These are phyloP conservation scores for Zaprionus kolodkinae DNA, from an alignment of 1,140 invertebrate genomes.

Conservation along the genomic window DNA sequence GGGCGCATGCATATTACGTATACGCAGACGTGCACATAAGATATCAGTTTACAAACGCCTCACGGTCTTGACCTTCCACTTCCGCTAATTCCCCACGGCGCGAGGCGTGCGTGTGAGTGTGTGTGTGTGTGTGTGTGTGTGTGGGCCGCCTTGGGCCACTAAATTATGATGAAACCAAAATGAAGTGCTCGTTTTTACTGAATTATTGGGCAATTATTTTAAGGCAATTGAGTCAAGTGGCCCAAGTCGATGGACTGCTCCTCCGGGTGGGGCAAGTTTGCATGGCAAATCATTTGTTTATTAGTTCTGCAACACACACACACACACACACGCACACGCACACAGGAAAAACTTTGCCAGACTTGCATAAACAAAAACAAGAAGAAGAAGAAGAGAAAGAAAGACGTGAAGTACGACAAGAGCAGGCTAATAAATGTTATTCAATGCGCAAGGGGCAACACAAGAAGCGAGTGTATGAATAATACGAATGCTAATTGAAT, in stretches of 20 bases:
- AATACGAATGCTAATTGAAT: constrained; percentile 81
- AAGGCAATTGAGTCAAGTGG: constrained; percentile 79
- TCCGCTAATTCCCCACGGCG: constrained; percentile 43
- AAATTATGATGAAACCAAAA: constrained; percentile 75
- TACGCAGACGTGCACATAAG: neutral
- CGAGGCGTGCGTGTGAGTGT: constrained; percentile 34
- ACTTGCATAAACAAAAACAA: constrained; percentile 43
- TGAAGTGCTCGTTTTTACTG: constrained; percentile 79
- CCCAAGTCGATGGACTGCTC: constrained; percentile 1
- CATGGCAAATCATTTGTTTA: constrained; percentile 75
- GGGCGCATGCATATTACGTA: neutral
- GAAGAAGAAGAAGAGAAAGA: neutral
- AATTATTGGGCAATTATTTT: constrained; percentile 82
- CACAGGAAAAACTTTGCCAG: constrained; percentile 48
- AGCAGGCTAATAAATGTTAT: constrained; percentile 73
- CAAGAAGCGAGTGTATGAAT: constrained; percentile 72
- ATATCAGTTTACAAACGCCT: neutral
- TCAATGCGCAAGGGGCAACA: constrained; percentile 49
- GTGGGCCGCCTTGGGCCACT: constrained; percentile 23
- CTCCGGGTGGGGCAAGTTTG: constrained; percentile 51
- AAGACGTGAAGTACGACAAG: constrained; percentile 9
- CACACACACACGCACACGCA: neutral
- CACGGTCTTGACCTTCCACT: constrained; percentile 55
- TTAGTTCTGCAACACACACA: constrained; percentile 57
- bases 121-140: neutral